phyloP scores from a whole-genome alignment of 1,140 invertebrate genomes.

The Mizuhopecten yessoensis region DNA sequence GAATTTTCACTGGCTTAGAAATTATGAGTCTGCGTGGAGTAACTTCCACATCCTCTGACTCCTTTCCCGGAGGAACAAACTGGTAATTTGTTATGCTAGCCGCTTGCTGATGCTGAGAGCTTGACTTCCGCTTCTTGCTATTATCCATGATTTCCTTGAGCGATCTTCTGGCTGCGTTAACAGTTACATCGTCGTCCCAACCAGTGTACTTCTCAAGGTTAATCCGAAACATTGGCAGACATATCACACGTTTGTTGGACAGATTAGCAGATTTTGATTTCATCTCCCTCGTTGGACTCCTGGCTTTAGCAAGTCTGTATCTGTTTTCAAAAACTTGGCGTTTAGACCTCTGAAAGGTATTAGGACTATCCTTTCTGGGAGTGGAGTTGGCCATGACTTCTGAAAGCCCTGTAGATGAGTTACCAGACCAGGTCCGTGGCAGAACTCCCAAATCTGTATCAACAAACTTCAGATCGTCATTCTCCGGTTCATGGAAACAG shows the following conservation, averaged over 20 bases:
- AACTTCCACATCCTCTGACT: not conserved
- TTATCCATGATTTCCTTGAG: constrained; percentile 6
- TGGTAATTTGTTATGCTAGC: not conserved
- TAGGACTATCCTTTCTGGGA: constrained; percentile 17
- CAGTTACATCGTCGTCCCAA: not conserved
- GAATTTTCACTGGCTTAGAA: not conserved
- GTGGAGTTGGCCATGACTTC: not conserved
- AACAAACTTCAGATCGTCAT: not conserved
- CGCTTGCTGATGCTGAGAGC: not conserved
- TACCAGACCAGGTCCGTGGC: not conserved
- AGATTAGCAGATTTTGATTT: not conserved
- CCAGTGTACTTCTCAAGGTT: not conserved
- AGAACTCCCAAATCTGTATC: not conserved
- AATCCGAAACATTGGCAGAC: constrained; percentile 9
- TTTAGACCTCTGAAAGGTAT: not conserved
- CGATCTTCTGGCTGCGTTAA: constrained; percentile 20
- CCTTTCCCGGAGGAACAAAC: constrained; percentile 5
- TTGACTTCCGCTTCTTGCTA: not conserved
- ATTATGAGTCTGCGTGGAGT: constrained; percentile 2
- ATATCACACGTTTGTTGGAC: constrained; percentile 4
- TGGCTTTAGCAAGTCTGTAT: constrained; percentile 25
- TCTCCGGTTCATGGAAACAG: not conserved
- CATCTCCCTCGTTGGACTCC: not conserved
- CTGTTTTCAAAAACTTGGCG: constrained; percentile 33
- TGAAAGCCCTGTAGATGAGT: not conserved